A percentile compares a stretch with the other conserved stretches of the same genome.
phyloP scores from a whole-genome alignment of 2,113 vertebrate species.

The Cavia aperea region DNA sequence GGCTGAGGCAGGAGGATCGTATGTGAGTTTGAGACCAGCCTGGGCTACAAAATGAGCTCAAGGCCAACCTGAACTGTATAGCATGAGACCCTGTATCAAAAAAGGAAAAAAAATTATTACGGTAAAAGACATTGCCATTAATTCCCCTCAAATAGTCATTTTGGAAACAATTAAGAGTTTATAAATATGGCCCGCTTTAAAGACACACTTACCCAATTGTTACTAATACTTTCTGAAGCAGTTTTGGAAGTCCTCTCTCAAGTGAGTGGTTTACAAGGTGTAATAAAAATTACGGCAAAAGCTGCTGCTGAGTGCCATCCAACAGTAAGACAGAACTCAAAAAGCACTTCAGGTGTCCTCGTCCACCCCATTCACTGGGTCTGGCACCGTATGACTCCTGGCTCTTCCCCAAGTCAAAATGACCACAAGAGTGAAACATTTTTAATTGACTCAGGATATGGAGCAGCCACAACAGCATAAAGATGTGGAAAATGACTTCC shows the following conservation, averaged over 20 bases:
- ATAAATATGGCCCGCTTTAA: not conserved
- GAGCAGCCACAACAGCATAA: not conserved
- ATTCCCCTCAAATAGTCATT: not conserved
- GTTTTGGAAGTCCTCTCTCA: not conserved
- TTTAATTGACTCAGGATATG: not conserved
- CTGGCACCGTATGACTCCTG: not conserved
- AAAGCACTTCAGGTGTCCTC: not conserved
- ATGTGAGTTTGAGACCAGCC: too few relatives aligned
- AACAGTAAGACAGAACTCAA: not conserved
- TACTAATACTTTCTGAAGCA: not conserved
- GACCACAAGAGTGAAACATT: not conserved
- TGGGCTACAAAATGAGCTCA: too few relatives aligned
- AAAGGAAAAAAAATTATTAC: not conserved
- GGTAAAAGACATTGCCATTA: not conserved
- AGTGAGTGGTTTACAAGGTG: not conserved
- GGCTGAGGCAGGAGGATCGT: too few relatives aligned
- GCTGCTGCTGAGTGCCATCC: not conserved
- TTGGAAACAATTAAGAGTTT: not conserved
- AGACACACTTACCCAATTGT: not conserved
- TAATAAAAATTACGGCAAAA: not conserved
- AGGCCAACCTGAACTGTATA: too few relatives aligned
- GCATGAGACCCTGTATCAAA: too few relatives aligned
- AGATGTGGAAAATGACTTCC: not conserved
- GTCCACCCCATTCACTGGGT: not conserved
- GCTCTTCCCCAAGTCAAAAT: not conserved